Percentiles rank a stretch among this genome's conserved stretches.
Conservation (phyloP, 2,113 vertebrate species). For the Xiphias gladius region DNA sequence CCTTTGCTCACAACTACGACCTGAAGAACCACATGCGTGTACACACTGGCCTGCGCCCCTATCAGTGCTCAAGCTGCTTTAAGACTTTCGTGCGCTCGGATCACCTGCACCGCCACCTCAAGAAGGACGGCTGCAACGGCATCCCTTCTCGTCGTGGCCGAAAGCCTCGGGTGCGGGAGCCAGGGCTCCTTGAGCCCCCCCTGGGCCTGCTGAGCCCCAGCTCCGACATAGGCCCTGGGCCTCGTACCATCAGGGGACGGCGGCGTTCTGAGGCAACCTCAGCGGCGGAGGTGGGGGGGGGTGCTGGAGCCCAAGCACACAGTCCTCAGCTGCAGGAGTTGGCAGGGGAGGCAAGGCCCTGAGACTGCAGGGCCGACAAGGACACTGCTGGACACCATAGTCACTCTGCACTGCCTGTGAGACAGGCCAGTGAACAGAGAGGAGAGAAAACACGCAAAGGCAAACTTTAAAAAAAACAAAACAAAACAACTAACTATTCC, state of each 20-base stretch:
- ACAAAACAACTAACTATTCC: conserved; percentile 83
- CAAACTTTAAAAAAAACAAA: conserved; percentile 71
- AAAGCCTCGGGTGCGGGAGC: conserved; percentile 91
- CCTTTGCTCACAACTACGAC: conserved; percentile 99
- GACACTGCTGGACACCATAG: conserved; percentile 74
- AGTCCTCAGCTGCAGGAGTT: conserved; percentile 78
- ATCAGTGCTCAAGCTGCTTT: conserved; percentile 98
- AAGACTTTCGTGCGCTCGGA: conserved; percentile 99
- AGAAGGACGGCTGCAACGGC: conserved; percentile 98
- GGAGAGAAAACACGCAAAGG: conserved; percentile 69
- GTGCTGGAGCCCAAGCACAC: conserved; percentile 69
- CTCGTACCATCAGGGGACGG: conserved; percentile 74
- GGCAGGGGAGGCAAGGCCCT: conserved; percentile 72
- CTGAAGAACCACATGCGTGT: conserved; percentile 99
- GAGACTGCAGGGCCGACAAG: conserved; percentile 70
- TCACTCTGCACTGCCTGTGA: conserved; percentile 74
- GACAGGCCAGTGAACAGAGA: conserved; percentile 71
- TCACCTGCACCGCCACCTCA: conserved; percentile 98
- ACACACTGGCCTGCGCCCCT: conserved; percentile 97
- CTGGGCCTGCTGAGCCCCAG: conserved; percentile 63
- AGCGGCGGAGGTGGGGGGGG: conserved; percentile 64
- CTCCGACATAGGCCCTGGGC: conserved; percentile 54
- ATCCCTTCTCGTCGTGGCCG: conserved; percentile 93
- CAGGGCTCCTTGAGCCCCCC: conserved; percentile 74
- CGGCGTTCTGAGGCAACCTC: conserved; percentile 72